Evolutionary conservation across 2,888 invertebrate genomes (phyloP), one percentile per base, ranked within the genome.

Genomic region (Bembecia ichneumoniformis): DNA sequence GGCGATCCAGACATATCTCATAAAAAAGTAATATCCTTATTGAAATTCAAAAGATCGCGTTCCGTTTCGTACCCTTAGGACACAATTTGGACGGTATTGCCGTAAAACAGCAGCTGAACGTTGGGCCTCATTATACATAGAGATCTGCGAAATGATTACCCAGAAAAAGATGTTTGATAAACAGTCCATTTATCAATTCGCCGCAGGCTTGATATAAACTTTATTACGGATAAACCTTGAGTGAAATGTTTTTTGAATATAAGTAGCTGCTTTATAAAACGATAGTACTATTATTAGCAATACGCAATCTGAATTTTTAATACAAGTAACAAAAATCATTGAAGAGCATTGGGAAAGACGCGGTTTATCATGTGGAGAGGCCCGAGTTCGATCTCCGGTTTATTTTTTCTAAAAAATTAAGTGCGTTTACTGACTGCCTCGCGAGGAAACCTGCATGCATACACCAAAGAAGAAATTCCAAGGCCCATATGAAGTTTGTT

Each of bases 81-180:
- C 66, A 71, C 71, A 79, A 82, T 83, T 83, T 77, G 68, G 72
- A 69, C 62, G 65, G 64, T 73, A 72, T 72, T 70, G 64, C 68
- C 64, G 73, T 71, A 67, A 76, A 77, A 71, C 80, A 65, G 82
- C 83, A 83, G 82, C 78, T 79, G 80, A 66, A 51, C 50, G 55
- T 61, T 71, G 69, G 69, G 69, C 55, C 59, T 63, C 67, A 75
- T 78, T 79, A 77, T 72, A 64, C 59, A 62, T 64, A 73, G 79
- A 73, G 79, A 81, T 76, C 66, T 64, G 66, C 68, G 58, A 62
- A 64, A 62, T 67, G 82, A 82, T 82, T 82, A 76, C 75, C 60
- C 57, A 63, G 78, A 82, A 78, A 67, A 71, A 77, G 80, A 79
- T 80, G 72, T 74, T 78, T 79, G 81, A 82, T 82, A 83, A 80